phyloP scores from a whole-genome alignment of 2,888 invertebrate species.

The Epirrhoe tristata region DNA sequence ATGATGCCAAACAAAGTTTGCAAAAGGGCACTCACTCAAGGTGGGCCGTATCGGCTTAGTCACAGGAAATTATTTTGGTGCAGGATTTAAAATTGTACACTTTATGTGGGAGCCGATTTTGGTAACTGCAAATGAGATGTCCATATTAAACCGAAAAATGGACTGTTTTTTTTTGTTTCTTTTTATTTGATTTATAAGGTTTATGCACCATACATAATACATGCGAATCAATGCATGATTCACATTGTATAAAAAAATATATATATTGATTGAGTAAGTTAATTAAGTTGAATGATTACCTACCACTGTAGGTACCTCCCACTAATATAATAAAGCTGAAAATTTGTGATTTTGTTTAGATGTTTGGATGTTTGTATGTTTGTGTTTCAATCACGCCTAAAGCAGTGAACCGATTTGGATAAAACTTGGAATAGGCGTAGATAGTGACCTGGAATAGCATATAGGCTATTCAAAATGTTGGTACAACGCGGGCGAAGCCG shows the following conservation, averaged over 20 bases:
- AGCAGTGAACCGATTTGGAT: too few relatives aligned
- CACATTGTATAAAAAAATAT: not conserved
- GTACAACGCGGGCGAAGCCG: too few relatives aligned
- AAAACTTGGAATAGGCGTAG: too few relatives aligned
- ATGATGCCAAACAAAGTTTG: not conserved
- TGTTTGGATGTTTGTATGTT: too few relatives aligned
- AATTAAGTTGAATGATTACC: too few relatives aligned
- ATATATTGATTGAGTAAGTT: too few relatives aligned
- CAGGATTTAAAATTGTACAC: slow-evolving; percentile 52
- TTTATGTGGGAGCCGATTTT: slow-evolving; percentile 53
- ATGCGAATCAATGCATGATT: not conserved
- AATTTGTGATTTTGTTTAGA: too few relatives aligned
- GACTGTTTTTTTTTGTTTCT: not conserved
- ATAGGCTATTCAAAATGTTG: too few relatives aligned
- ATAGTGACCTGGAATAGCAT: too few relatives aligned
- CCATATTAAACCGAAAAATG: slow-evolving; percentile 10
- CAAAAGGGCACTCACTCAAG: slow-evolving; percentile 28
- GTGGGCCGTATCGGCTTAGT: slow-evolving; percentile 63
- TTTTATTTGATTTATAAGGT: not conserved
- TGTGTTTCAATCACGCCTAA: too few relatives aligned
- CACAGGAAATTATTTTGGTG: slow-evolving; percentile 60
- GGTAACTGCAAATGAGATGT: slow-evolving; percentile 35
- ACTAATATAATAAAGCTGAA: too few relatives aligned
- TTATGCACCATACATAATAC: not conserved
- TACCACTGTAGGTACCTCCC: too few relatives aligned